Base-by-base conservation (phyloP, 2,113 vertebrate species). In the Gymnogyps californianus region DNA sequence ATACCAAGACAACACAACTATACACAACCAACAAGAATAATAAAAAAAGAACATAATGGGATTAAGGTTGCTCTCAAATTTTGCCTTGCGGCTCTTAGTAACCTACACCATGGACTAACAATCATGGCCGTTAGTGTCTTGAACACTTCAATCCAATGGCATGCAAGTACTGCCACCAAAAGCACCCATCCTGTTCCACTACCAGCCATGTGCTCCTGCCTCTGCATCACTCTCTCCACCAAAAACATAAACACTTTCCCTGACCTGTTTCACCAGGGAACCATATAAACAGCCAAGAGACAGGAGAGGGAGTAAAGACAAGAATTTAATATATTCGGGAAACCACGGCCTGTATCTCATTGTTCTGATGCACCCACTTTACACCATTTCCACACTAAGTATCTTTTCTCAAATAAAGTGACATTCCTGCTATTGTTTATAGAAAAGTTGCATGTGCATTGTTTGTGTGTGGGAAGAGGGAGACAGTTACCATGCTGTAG, bases 31-130 rank as follows among this genome's bases (percentile, higher is more conserved):
- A 40, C 1, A 18, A 62, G 32, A 77, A 52, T 3, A 70, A 61
- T 13, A 36, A 57, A 51, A 51, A 38, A 62, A 70, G 3, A 83
- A 44, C 0, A 0, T 17, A 61, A 44, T 0, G 1, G 21, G 71
- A 52, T 64, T 22, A 36, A 64, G 54, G 81, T 0, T 76, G 40
- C 24, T 69, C 13, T 67, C 40, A 44, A 55, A 31, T 19, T n/a
- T 16, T 46, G 65, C 55, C 76, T 71, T 62, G 42, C 4, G 1
- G 64, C 22, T 31, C 24, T 44, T 6, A 21, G 51, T 6, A 34
- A 19, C 77, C 40, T 13, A 36, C 25, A 31, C 2, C 54, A 34
- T 0, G 0, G 61, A 38, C 4, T n/a, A 57, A n/a, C 26, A 19
- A 16, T 47, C 59, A 61, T 8, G 7, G 77, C 16, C 13, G 1